Evolutionary conservation across 2,888 invertebrate species (phyloP).

Genomic region (Sarcophaga rosellei): DNA sequence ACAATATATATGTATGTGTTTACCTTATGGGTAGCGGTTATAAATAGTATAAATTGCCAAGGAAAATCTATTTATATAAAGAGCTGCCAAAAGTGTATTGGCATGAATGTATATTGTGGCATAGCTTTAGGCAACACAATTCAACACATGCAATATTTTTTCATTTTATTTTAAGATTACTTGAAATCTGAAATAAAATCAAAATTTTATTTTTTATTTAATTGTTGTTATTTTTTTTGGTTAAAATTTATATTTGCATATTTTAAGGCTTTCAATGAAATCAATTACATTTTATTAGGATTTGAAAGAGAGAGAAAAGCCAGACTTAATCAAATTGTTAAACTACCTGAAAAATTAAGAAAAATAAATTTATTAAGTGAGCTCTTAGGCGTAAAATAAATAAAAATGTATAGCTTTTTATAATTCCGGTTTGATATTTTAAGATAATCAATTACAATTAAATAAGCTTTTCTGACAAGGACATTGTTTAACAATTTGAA

Average conservation of each 20-base stretch:
- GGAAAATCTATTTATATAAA: neutral
- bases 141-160: neutral
- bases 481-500: too few relatives aligned
- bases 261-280: neutral
- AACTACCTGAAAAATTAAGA: too few relatives aligned
- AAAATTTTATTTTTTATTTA: neutral
- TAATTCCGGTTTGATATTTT: too few relatives aligned
- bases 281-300: neutral
- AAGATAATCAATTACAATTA: too few relatives aligned
- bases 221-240: neutral
- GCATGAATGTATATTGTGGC: neutral
- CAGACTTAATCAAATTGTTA: too few relatives aligned
- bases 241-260: neutral
- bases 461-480: too few relatives aligned
- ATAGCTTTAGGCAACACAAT: neutral
- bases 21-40: neutral
- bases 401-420: neutral
- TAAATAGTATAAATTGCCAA: neutral
- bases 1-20: neutral
- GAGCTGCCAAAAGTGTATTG: neutral
- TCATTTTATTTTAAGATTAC: neutral
- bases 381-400: neutral
- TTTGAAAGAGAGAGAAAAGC: too few relatives aligned
- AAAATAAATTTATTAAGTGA: neutral
- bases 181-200: neutral